These are phyloP conservation scores for Campopleginae sp. DNA, from an alignment of 2,888 invertebrate genomes.

Conservation along the genomic window DNA sequence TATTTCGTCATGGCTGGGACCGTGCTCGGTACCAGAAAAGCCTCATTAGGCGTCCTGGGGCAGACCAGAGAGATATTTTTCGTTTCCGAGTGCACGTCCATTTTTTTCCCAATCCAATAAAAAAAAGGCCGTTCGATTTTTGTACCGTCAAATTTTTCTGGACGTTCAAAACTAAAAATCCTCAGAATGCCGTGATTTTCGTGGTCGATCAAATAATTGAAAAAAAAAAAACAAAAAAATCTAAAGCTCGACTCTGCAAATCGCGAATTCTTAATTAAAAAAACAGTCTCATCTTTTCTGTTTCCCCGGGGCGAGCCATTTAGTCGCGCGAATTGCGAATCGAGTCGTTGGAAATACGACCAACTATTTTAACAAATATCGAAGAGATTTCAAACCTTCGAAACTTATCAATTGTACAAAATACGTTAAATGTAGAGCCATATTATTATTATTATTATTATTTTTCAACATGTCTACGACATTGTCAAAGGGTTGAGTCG, in stretches of 20 bases:
- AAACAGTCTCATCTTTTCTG: slow-evolving; percentile 1
- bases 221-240: slow-evolving; percentile 35
- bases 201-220: slow-evolving; percentile 63
- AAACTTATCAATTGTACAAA: slow-evolving; percentile 82
- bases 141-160: slow-evolving; percentile 22
- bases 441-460: slow-evolving; percentile 75
- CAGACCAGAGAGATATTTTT: slow-evolving; percentile 38
- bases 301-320: slow-evolving; percentile 16
- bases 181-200: slow-evolving; percentile 64
- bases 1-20: slow-evolving; percentile 70
- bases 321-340: slow-evolving; percentile 67
- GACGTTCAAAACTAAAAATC: not conserved
- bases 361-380: slow-evolving; percentile 69
- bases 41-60: slow-evolving; percentile 57
- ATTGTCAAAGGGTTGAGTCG: no score
- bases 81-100: not conserved
- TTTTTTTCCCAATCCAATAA: slow-evolving; percentile 14
- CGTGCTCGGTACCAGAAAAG: slow-evolving; percentile 54
- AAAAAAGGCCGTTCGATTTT: slow-evolving; percentile 14
- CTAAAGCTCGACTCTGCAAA: slow-evolving; percentile 72
- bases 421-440: slow-evolving; percentile 79
- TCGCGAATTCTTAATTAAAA: slow-evolving; percentile 64
- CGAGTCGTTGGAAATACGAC: slow-evolving; percentile 61
- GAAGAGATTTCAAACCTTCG: slow-evolving; percentile 75
- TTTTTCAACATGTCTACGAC: slow-evolving; percentile 49